Evolutionary conservation across 2,113 vertebrate species (phyloP).

Genomic region (Trachemys scripta): DNA sequence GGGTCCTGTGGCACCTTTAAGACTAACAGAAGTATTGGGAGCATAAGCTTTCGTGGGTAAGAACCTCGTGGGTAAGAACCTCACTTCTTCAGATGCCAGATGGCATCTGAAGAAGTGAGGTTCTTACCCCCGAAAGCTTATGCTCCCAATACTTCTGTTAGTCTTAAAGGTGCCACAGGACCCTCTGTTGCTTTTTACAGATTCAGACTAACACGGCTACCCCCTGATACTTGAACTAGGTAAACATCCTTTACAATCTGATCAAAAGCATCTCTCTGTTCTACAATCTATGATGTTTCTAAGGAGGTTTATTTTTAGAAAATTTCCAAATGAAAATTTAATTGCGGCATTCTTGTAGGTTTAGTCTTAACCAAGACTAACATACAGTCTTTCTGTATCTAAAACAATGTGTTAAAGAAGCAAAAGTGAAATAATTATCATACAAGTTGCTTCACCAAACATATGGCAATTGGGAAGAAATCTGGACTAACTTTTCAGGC

Average conservation of each 20-base stretch:
- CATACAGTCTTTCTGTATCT: not conserved
- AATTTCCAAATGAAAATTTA: slow-evolving; percentile 16
- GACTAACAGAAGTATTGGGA: no score
- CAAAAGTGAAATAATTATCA: slow-evolving; percentile 27
- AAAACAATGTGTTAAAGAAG: slow-evolving; percentile 7
- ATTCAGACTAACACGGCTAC: no score
- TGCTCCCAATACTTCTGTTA: no score
- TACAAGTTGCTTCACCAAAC: not conserved
- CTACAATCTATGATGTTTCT: slow-evolving; percentile 21
- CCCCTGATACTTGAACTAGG: not conserved
- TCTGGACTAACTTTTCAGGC: not conserved
- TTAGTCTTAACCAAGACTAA: slow-evolving; percentile 32
- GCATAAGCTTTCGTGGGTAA: no score
- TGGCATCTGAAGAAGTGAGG: no score
- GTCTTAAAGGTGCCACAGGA: no score
- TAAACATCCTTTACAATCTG: not conserved
- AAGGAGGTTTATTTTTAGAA: slow-evolving; percentile 16
- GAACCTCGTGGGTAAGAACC: no score
- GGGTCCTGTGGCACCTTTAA: no score
- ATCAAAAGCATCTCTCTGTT: slow-evolving; percentile 29
- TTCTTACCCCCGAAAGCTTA: no score
- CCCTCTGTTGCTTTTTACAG: no score
- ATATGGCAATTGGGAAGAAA: slow-evolving; percentile 23
- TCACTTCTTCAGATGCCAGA: no score
- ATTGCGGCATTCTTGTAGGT: not conserved